Percentiles rank a stretch among this genome's conserved stretches.
These are phyloP conservation scores for Neosilurus hyrtlii DNA, from an alignment of 2,797 vertebrate genomes.

Conservation along the genomic window DNA sequence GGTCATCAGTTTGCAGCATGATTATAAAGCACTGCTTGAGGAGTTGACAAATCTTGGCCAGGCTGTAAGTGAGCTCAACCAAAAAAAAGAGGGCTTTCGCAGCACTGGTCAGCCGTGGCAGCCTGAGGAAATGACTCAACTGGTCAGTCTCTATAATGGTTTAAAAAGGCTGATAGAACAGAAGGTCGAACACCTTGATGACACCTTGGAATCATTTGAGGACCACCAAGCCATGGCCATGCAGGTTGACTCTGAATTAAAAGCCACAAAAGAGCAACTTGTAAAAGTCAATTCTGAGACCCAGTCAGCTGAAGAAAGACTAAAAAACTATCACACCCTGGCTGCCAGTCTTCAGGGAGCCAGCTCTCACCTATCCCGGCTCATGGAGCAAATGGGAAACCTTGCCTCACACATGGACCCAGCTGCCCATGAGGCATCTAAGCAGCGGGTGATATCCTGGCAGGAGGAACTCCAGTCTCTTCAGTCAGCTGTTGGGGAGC, in stretches of 20 bases:
- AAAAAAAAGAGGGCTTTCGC: constrained; percentile 90
- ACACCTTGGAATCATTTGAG: constrained; percentile 72
- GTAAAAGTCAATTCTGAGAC: constrained; percentile 85
- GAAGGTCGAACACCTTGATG: constrained; percentile 75
- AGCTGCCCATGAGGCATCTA: constrained; percentile 76
- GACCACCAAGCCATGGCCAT: constrained; percentile 76
- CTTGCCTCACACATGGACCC: constrained; percentile 84
- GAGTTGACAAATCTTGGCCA: constrained; percentile 78
- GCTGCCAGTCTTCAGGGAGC: constrained; percentile 87
- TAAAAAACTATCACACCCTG: constrained; percentile 89
- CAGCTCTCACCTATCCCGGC: constrained; percentile 79
- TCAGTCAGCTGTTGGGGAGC: constrained; percentile 78
- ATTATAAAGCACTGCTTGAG: constrained; percentile 75
- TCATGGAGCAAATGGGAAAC: constrained; percentile 85
- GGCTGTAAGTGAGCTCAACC: constrained; percentile 85
- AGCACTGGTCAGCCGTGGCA: constrained; percentile 87
- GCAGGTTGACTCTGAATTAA: constrained; percentile 76
- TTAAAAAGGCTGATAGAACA: constrained; percentile 79
- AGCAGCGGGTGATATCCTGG: constrained; percentile 81
- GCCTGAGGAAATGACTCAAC: constrained; percentile 81
- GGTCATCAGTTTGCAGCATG: constrained; percentile 69
- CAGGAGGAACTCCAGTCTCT: constrained; percentile 85
- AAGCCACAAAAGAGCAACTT: constrained; percentile 75
- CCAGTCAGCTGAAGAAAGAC: constrained; percentile 87
- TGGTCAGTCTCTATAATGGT: constrained; percentile 75